A percentile compares a stretch with the other conserved stretches of the same genome.
phyloP scores from a whole-genome alignment of 2,888 invertebrate genomes.

The Barypeithes pellucidus region DNA sequence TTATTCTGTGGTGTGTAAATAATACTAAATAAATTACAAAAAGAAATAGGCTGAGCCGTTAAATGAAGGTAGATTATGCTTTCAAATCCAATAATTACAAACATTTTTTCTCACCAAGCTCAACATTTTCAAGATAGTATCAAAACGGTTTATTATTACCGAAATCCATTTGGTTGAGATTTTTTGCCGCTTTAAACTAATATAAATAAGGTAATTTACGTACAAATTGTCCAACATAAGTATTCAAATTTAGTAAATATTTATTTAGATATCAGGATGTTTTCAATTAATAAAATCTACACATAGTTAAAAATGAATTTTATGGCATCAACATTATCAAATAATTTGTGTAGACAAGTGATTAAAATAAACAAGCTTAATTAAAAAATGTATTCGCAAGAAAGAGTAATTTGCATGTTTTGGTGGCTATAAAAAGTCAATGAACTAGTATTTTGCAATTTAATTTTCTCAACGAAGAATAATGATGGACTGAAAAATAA shows the following conservation, averaged over 20 bases:
- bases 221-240: slow-evolving; percentile 22
- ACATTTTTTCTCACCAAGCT: slow-evolving; percentile 14
- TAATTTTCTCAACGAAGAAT: not conserved
- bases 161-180: slow-evolving; percentile 1
- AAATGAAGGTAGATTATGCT: not conserved
- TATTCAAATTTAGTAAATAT: slow-evolving; percentile 19
- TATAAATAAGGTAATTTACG: slow-evolving; percentile 30
- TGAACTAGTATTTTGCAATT: not conserved
- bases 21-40: not conserved
- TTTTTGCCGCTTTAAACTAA: slow-evolving; percentile 4
- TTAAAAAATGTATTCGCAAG: not conserved
- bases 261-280: slow-evolving; percentile 12
- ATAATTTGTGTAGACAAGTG: slow-evolving; percentile 28
- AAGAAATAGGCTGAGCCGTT: not conserved
- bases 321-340: slow-evolving; percentile 16
- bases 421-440: not conserved
- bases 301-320: slow-evolving; percentile 35
- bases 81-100: not conserved
- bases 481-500: not conserved
- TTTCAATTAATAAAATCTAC: slow-evolving; percentile 31
- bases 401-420: slow-evolving; percentile 6
- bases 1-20: too few species aligned
- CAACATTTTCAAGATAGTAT: not conserved
- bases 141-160: slow-evolving; percentile 13
- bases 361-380: slow-evolving; percentile 2